Percentiles rank a stretch among this genome's conserved stretches.
These are phyloP conservation scores for Sebastiscus albofasciatus DNA, from an alignment of 2,797 vertebrate species.

Conservation along the genomic window DNA sequence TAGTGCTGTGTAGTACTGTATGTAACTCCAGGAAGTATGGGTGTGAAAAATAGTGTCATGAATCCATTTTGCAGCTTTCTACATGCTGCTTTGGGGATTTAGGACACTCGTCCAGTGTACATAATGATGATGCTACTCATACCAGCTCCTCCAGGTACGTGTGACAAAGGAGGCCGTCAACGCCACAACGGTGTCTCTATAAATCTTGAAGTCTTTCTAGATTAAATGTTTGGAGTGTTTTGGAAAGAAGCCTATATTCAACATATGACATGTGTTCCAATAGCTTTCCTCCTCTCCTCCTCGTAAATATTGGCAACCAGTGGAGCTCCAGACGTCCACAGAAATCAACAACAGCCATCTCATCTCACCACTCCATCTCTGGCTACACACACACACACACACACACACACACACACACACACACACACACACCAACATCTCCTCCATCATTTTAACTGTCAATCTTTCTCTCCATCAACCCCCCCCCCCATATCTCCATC, in stretches of 20 bases:
- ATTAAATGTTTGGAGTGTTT: constrained; percentile 4
- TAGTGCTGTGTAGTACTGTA: constrained; percentile 6
- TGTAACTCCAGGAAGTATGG: constrained; percentile 36
- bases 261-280: not conserved
- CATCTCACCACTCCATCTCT: constrained; percentile 38
- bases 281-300: not conserved
- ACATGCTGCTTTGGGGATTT: constrained; percentile 53
- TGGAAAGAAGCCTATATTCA: not conserved
- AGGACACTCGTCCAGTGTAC: constrained; percentile 6
- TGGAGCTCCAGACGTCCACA: not conserved
- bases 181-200: not conserved
- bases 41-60: constrained; percentile 55
- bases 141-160: constrained; percentile 5
- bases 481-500: constrained; percentile 6
- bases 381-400: not conserved
- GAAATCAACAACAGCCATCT: constrained; percentile 32
- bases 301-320: not conserved
- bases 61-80: constrained; percentile 61
- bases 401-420: too few species aligned
- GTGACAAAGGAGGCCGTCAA: constrained; percentile 20
- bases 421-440: constrained; percentile 16
- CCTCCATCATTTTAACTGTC: constrained; percentile 56
- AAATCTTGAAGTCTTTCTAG: constrained; percentile 17
- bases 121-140: constrained; percentile 43
- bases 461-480: constrained; percentile 38